These are phyloP conservation scores for Netta rufina DNA, from an alignment of 2,797 vertebrate species.

Conservation along the genomic window DNA sequence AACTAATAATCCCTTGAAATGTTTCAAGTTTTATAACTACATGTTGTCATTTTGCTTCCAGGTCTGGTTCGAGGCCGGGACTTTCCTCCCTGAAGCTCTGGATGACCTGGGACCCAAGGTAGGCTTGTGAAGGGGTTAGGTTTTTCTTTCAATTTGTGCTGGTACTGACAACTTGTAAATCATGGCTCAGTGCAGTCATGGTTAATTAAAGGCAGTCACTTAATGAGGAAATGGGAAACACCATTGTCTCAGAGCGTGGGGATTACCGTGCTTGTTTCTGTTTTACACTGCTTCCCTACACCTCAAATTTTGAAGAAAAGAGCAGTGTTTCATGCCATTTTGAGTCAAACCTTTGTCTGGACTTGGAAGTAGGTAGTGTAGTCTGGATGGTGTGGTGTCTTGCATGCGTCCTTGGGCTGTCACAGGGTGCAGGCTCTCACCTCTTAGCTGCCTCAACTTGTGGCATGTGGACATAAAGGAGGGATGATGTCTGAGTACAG, in stretches of 20 bases:
- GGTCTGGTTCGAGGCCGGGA: background rate
- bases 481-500: background rate
- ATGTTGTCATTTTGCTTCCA: background rate
- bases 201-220: constrained; percentile 3
- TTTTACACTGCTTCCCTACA: background rate
- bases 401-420: background rate
- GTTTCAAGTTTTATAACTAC: background rate
- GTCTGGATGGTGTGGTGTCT: fast-evolving
- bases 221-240: background rate
- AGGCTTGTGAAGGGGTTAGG: background rate
- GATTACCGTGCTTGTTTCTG: background rate
- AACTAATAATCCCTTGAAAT: background rate
- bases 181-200: background rate
- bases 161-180: background rate
- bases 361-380: background rate
- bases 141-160: background rate
- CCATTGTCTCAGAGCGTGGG: background rate
- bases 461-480: background rate
- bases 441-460: background rate
- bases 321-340: background rate
- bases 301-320: background rate
- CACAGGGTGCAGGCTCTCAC: background rate
- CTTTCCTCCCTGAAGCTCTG: background rate
- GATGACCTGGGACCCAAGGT: background rate
- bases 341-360: background rate